Evolutionary conservation across 2,888 invertebrate genomes (phyloP), one percentile per base, ranked within the genome.

Genomic region (Rhagophthalmus giganteus): DNA sequence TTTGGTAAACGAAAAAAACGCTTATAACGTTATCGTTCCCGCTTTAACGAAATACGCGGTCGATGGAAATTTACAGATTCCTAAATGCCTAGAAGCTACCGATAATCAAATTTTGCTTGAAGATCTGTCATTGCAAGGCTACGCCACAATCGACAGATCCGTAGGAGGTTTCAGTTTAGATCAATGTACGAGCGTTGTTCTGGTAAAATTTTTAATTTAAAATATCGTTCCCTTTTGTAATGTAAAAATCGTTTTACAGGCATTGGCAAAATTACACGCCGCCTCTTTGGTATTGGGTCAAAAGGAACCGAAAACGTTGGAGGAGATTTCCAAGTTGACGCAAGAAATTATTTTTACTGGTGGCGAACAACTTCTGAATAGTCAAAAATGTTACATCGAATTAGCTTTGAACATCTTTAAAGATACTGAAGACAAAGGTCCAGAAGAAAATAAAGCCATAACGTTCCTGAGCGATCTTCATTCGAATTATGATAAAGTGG

Each of bases 261-360:
- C 55, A 48, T 44, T 57, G 31, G 47, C 56, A 8, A 58, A 59
- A 35, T 30, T 62, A 10, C 62, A 62, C 20, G 56, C 60, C 5
- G 55, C 59, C 10, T 60, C 62, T 6, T 28, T 61, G 9, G 39
- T 53, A 9, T 42, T 61, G 27, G 37, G 55, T 26, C 34, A 54
- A 30, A 25, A 39, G 7, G 41, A 57, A 28, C 37, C 46, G 12
- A 25, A 32, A 1, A 34, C 34, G 24, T 8, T 46, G 2, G 12
- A 33, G 24, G 27, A 30, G 8, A n/a, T 25, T 15, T 54, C 11
- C 6, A 16, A 2, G 2, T 14, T 32, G 15, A 33, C 46, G 2
- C 12, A 31, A 11, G 54, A 54, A 44, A 15, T 39, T 4, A n/a
- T 40, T n/a, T 31, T 40, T 11, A 13, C 12, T 31, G 27, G 27